Conservation (phyloP, 2,797 vertebrate genomes). For the Parauchenoglanis punctatus region DNA sequence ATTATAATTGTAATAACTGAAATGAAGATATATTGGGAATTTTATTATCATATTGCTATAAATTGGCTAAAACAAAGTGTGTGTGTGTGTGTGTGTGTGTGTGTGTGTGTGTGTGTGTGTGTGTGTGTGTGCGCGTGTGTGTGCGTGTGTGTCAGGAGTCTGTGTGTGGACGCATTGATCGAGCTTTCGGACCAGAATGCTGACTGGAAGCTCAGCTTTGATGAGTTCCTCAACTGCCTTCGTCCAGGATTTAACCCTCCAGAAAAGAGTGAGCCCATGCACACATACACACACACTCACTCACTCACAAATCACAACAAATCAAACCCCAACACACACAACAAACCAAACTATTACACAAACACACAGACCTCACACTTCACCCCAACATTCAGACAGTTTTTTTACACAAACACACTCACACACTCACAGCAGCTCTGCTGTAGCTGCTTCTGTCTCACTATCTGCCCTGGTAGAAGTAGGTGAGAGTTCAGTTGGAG, state of each 20-base stretch:
- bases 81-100: background rate
- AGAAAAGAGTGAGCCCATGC: conserved; percentile 87
- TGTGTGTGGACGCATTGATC: conserved; percentile 95
- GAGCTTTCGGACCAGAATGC: conserved; percentile 98
- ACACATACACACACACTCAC: background rate
- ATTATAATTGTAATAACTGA: background rate
- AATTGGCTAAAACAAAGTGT: background rate
- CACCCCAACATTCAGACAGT: background rate
- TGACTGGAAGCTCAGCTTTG: conserved; percentile 98
- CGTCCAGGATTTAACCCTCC: conserved; percentile 93
- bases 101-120: conserved; percentile 26
- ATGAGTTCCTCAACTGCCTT: conserved; percentile 96
- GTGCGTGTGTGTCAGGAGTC: conserved; percentile 79
- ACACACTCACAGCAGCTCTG: background rate
- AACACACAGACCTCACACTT: background rate
- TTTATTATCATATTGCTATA: background rate
- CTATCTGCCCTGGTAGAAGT: conserved; percentile 30
- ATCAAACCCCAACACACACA: background rate
- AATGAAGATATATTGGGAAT: background rate
- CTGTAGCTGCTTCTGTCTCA: background rate
- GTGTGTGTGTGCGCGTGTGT: conserved; percentile 35
- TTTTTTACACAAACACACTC: background rate
- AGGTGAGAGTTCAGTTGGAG: conserved; percentile 55
- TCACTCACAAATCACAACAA: background rate
- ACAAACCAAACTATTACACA: too few relatives aligned